A percentile compares a stretch with the other conserved stretches of the same genome.
Evolutionary conservation across 1,140 invertebrate genomes (phyloP).

Genomic region (Radopholus similis): DNA sequence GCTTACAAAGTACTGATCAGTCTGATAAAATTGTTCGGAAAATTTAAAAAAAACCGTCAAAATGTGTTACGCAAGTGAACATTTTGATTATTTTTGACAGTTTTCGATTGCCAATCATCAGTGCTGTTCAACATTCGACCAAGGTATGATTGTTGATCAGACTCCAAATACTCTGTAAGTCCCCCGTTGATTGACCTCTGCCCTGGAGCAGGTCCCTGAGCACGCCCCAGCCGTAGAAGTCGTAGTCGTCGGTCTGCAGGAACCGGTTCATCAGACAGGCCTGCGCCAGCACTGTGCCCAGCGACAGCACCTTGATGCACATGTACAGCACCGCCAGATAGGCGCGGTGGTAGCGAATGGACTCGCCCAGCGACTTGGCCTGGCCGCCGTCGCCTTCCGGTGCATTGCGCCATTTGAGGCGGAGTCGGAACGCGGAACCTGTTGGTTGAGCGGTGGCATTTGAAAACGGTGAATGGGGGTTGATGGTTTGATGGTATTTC

Average conservation of each 20-base stretch:
- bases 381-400: constrained; percentile 26
- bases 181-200: constrained; percentile 28
- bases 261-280: constrained; percentile 65
- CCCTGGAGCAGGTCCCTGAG: constrained; percentile 47
- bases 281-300: constrained; percentile 52
- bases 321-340: constrained; percentile 55
- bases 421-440: constrained; percentile 49
- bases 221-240: constrained; percentile 54
- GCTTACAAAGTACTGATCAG: too few species aligned
- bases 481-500: too few species aligned
- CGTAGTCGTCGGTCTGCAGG: constrained; percentile 62
- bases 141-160: too few species aligned
- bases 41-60: too few species aligned
- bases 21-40: too few species aligned
- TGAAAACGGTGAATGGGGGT: constrained; percentile 6
- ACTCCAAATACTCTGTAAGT: too few species aligned
- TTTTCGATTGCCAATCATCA: too few species aligned
- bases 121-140: too few species aligned
- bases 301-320: constrained; percentile 49
- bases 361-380: too few species aligned
- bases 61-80: too few species aligned
- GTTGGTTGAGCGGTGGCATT: background rate
- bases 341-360: constrained; percentile 56
- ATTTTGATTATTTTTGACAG: too few species aligned
- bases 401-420: constrained; percentile 39